Conservation (phyloP, 2,113 vertebrate species). For the Alaudala cheleensis region DNA sequence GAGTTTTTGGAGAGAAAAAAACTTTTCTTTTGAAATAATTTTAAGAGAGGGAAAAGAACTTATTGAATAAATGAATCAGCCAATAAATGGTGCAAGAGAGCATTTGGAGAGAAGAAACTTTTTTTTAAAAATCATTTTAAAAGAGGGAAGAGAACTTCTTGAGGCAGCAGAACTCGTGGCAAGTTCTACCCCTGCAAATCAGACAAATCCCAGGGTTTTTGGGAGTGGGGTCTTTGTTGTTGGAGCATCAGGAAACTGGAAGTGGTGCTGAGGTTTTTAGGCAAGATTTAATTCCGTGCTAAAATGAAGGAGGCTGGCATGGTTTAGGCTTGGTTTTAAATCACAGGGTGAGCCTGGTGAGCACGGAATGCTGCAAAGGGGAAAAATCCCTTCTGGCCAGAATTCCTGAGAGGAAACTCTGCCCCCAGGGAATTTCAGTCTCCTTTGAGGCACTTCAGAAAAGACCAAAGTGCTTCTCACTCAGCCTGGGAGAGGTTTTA, state of each 20-base stretch:
- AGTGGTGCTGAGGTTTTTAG: neutral
- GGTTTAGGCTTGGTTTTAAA: neutral
- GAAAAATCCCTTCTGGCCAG: neutral
- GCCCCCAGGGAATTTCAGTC: neutral
- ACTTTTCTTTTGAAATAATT: neutral
- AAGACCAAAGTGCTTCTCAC: neutral
- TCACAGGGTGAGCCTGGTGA: neutral
- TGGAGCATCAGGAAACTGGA: neutral
- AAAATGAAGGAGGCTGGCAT: neutral
- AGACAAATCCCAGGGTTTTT: neutral
- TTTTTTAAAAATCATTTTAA: neutral
- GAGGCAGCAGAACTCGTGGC: neutral
- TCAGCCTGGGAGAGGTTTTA: neutral
- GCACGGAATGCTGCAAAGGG: neutral
- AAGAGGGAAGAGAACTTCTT: neutral
- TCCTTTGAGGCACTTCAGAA: neutral
- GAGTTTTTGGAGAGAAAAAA: too few species aligned
- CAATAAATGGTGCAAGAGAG: neutral
- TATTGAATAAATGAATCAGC: neutral
- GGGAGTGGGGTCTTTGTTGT: neutral
- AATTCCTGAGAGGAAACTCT: neutral
- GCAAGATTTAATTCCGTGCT: neutral
- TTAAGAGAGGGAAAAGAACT: neutral
- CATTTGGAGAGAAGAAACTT: neutral
- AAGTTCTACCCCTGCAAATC: neutral